Base-by-base conservation (phyloP, 2,888 invertebrate species). In the Erynnis tages region DNA sequence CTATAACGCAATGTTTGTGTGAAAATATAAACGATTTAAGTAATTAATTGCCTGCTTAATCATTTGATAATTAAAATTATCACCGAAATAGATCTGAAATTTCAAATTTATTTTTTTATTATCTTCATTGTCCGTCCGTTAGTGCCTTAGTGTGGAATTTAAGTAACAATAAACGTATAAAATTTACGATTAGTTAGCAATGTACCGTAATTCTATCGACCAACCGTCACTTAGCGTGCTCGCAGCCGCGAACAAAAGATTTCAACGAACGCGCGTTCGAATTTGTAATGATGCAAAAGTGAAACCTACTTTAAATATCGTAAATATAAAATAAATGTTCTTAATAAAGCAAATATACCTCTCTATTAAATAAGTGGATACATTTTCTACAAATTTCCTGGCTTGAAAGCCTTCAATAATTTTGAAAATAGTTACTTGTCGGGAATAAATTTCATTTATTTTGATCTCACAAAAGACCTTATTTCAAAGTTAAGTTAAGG, bases 191-290 rank as follows among this genome's bases (percentile, higher is more conserved):
- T 41, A 19, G 34, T 43, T 34, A 29, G 29, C 13, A 50, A 50
- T 50, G 11, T 50, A 43, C 43, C 29, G 50, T 43, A 50, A 41
- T 41, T 10, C 13, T 17, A 43, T 50, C 10, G 43, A 43, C 25
- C 11, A 32, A 41, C 21, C 41, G 10, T 17, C 13, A 25, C 30
- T 5, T 4, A 16, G 27, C 4, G 29, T 37, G 7, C 48, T 8
- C 29, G 38, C 30, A 54, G 43, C 7, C 23, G 7, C 43, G 47
- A 59, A 61, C 53, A 73, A 82, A 84, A 82, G 84, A 85, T 71
- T 64, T 84, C 82, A 84, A 85, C 84, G 84, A 69, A 53, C 50
- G 50, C 43, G 50, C 50, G 19, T 4, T 41, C 21, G n/a, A 25
- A 14, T 41, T 27, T 32, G 32, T 32, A 23, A 41, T 11, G 11